Conservation (phyloP, 2,888 invertebrate species). For the Rapana venosa region DNA sequence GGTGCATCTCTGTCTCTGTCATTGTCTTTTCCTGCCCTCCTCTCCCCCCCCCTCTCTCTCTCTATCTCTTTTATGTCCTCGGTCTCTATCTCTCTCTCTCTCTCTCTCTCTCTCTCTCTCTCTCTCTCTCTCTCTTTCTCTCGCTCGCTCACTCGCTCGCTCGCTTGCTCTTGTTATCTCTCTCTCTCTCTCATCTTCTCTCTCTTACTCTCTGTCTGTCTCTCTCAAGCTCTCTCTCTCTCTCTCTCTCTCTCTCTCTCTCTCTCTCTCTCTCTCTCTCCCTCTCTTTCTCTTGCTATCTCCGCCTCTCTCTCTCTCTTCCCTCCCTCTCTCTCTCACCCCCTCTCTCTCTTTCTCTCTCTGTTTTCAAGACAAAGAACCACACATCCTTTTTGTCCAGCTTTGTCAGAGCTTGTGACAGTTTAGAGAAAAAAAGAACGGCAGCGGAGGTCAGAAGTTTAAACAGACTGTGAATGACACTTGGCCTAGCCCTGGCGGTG, state of each 20-base stretch:
- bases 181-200: background rate
- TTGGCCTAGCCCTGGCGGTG: no score
- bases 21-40: background rate
- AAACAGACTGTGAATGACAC: no score
- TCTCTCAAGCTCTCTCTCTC: conserved; percentile 32
- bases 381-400: no score
- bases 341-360: background rate
- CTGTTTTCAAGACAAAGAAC: no score
- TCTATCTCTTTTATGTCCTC: conserved; percentile 29
- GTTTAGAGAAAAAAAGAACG: no score
- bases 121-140: conserved; percentile 32
- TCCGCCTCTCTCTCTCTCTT: conserved; percentile 6
- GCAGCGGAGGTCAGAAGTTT: no score
- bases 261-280: conserved; percentile 28
- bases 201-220: conserved; percentile 25
- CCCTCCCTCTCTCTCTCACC: background rate
- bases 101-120: conserved; percentile 24
- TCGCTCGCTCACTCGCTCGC: background rate
- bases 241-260: conserved; percentile 30
- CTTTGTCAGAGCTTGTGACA: no score
- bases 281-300: conserved; percentile 20
- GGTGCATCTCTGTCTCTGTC: background rate
- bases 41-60: conserved; percentile 18
- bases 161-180: background rate
- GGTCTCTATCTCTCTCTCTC: conserved; percentile 33